These are phyloP conservation scores for Mnemiopsis leidyi DNA, from an alignment of 37 sponge, comb jelly and placozoan species.

Conservation along the genomic window DNA sequence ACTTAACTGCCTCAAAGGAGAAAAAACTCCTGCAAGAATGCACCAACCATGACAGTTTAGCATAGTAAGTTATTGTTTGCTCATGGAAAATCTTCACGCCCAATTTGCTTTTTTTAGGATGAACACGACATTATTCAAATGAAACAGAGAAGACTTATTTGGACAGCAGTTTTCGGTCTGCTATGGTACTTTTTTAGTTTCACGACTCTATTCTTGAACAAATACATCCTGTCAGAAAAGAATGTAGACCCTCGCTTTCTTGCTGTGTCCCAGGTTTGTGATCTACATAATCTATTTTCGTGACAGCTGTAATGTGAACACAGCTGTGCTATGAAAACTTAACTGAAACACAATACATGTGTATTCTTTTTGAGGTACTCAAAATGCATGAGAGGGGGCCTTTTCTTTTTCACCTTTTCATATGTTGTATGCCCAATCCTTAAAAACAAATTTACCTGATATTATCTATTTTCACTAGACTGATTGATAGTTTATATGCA, in stretches of 20 bases:
- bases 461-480: no score
- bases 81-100: no score
- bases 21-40: no score
- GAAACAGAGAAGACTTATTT: neutral
- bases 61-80: no score
- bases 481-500: no score
- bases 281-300: no score
- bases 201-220: conserved; percentile 67
- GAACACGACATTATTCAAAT: neutral
- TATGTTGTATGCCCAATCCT: no score
- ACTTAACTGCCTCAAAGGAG: no score
- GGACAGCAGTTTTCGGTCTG: neutral
- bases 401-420: neutral
- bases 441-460: no score
- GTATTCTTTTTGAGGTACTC: neutral
- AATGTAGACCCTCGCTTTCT: conserved; percentile 29
- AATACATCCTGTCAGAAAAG: conserved; percentile 58
- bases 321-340: no score
- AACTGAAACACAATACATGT: neutral
- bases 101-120: neutral
- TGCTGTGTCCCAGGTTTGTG: conserved; percentile 23
- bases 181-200: conserved; percentile 66
- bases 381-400: neutral
- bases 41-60: no score
- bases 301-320: no score